phyloP scores from a whole-genome alignment of 64 coral and sea anemone genomes.

The Actinia tenebrosa region DNA sequence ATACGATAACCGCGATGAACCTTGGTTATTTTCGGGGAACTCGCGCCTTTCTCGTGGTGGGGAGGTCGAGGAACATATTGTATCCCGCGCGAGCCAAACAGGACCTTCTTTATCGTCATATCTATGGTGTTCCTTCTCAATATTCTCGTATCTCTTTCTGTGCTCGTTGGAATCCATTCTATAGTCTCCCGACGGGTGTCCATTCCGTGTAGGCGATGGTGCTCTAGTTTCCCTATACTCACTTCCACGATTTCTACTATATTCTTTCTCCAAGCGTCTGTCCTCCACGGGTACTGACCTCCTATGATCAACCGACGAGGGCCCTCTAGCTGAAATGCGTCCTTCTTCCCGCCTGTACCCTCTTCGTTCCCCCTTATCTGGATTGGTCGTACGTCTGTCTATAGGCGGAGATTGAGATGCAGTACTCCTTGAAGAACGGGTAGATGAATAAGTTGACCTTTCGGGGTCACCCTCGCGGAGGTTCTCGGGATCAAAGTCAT shows the following conservation, averaged over 20 bases:
- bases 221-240: neutral
- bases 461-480: neutral
- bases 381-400: neutral
- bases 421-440: constrained; percentile 1
- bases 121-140: neutral
- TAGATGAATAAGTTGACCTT: neutral
- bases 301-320: neutral
- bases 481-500: constrained; percentile 1
- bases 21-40: neutral
- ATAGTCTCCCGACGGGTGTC: neutral
- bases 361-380: neutral
- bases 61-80: neutral
- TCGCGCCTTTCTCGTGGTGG: neutral
- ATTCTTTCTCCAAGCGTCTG: neutral
- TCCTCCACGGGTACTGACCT: neutral
- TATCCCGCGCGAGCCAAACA: neutral
- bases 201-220: neutral
- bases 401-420: constrained; percentile 19
- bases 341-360: neutral
- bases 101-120: neutral
- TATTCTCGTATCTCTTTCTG: neutral
- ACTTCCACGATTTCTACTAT: neutral
- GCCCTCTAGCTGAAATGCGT: neutral
- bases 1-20: constrained; percentile 9
- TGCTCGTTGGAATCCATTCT: neutral